Conservation (phyloP, 1,140 invertebrate species). For the Papilio helenus region DNA sequence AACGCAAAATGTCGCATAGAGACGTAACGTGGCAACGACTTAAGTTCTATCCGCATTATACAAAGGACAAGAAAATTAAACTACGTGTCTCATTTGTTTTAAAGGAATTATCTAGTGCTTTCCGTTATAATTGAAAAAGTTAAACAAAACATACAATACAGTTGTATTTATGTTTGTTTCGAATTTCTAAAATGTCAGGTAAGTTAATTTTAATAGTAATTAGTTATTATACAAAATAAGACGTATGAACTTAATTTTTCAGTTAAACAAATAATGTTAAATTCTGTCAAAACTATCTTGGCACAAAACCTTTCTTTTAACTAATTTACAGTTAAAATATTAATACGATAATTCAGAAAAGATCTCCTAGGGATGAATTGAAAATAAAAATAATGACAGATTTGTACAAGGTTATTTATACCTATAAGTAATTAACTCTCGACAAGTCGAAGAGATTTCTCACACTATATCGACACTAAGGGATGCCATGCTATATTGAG, state of each 20-base stretch:
- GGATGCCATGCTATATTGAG: no score
- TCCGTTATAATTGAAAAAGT: not conserved
- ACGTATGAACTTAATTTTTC: not conserved
- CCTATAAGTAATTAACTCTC: no score
- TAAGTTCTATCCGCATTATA: slow-evolving; percentile 35
- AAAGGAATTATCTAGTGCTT: not conserved
- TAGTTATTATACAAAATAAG: not conserved
- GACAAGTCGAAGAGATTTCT: no score
- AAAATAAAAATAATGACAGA: no score
- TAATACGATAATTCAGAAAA: no score
- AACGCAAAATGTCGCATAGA: slow-evolving; percentile 61
- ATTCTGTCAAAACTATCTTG: not conserved
- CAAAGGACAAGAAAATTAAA: slow-evolving; percentile 13
- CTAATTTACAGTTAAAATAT: no score
- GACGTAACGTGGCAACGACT: slow-evolving; percentile 64
- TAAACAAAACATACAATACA: not conserved
- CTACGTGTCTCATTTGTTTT: not conserved
- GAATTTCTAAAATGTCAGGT: not conserved
- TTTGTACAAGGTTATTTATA: no score
- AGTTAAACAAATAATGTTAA: not conserved
- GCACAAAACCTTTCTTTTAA: no score
- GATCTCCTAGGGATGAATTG: no score
- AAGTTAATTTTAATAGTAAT: not conserved
- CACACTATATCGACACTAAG: no score
- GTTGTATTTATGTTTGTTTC: not conserved